A percentile compares a stretch with the other conserved stretches of the same genome.
phyloP scores from a whole-genome alignment of 2,113 vertebrate genomes.

The Microcebus griseorufus region DNA sequence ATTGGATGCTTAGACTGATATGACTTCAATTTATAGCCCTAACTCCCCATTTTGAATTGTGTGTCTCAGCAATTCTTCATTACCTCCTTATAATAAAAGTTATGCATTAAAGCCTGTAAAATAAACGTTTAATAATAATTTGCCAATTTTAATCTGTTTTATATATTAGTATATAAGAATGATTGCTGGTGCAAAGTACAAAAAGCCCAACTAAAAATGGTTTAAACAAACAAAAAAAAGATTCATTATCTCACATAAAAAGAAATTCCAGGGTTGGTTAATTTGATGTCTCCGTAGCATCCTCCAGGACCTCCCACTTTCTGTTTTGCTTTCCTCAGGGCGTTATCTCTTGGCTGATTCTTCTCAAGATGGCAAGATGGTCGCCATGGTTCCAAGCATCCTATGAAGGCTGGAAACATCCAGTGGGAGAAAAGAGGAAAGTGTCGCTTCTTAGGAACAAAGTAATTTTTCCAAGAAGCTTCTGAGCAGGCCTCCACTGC shows the following conservation, averaged over 20 bases:
- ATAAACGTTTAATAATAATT: slow-evolving; percentile 24
- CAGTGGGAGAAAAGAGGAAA: neutral
- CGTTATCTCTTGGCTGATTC: neutral
- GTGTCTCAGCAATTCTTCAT: neutral
- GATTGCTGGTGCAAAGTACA: neutral
- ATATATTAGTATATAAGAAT: neutral
- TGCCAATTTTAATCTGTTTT: neutral
- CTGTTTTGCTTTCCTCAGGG: neutral
- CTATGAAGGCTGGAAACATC: neutral
- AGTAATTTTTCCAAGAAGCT: neutral
- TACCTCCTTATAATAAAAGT: slow-evolving; percentile 44
- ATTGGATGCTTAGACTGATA: neutral
- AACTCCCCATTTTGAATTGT: slow-evolving; percentile 12
- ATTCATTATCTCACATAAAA: neutral
- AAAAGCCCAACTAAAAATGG: slow-evolving; percentile 1
- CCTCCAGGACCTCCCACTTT: neutral
- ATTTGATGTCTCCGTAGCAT: neutral
- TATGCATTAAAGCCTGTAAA: slow-evolving; percentile 27
- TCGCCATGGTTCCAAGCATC: neutral
- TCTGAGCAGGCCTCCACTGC: neutral
- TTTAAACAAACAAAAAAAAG: neutral
- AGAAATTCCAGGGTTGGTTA: neutral
- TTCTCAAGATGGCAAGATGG: neutral
- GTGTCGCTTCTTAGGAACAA: neutral
- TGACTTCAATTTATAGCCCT: neutral